Evolutionary conservation across 1,140 invertebrate genomes (phyloP), one percentile per base, ranked within the genome.

Genomic region (Drosophila mauritiana): DNA sequence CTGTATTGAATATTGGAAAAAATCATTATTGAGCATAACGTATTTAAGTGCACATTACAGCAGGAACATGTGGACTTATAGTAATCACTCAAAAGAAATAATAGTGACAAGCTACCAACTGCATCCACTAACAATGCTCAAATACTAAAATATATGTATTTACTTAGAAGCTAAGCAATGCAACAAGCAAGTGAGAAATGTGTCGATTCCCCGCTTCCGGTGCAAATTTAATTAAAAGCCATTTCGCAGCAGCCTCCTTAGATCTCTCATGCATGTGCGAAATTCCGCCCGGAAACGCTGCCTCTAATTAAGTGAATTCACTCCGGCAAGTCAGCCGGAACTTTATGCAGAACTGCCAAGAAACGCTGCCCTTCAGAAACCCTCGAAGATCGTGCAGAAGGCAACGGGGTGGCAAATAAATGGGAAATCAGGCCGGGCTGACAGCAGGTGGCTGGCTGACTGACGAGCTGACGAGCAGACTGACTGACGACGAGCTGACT

Each of bases 381-480:
- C 37, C 64, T 68, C 37, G 52, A 52, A 52, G 45, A 68, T 42
- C 58, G 36, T 27, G 49, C 20, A 45, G 36, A 43, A 36, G 22
- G 37, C 12, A 69, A 70, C 64, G 20, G 52, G 51, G 42, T 31
- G 20, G 51, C 3, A 46, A 49, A 31, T 40, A 57, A 70, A 70
- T 57, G 52, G 49, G 36, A 78, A 78, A 70, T 88, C 74, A 65
- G 65, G 46, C 70, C 67, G 49, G 63, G 53, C 63, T 88, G 72
- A 75, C 83, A 88, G 83, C 82, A 86, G 82, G 82, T 86, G 82
- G 78, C 72, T 73, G 57, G n/a, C 49, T 52, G n/a, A 42, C 36
- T 5, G 25, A 5, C 25, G 20, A 20, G 22, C 46, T 48, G 46
- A 20, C 51, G n/a, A 20, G 10, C 48, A 17, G 49, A 17, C 49